Percentiles rank a stretch among this genome's conserved stretches.
phyloP scores from a whole-genome alignment of 2,888 invertebrate species.

The Dermolepida albohirtum region DNA sequence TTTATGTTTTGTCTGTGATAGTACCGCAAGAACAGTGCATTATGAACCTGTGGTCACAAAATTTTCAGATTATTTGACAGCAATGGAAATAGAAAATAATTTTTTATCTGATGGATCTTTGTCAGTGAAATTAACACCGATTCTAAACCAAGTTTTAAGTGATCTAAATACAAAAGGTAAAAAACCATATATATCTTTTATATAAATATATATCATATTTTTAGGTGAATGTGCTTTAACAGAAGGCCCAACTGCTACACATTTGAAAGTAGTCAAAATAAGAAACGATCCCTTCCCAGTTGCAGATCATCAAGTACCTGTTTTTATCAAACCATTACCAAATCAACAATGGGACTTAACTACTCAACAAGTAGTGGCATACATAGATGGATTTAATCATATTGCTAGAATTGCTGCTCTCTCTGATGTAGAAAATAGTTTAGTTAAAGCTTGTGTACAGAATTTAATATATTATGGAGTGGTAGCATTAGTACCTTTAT shows the following conservation, averaged over 20 bases:
- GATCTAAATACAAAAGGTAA: slow-evolving; percentile 80
- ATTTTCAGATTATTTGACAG: slow-evolving; percentile 90
- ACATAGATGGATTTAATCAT: slow-evolving; percentile 93
- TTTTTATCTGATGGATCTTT: slow-evolving; percentile 83
- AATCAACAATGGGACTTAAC: slow-evolving; percentile 90
- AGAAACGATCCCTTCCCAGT: slow-evolving; percentile 85
- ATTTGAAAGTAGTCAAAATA: slow-evolving; percentile 87
- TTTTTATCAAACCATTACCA: slow-evolving; percentile 69
- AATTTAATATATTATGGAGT: slow-evolving; percentile 86
- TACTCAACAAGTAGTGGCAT: slow-evolving; percentile 88
- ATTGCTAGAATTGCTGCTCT: slow-evolving; percentile 89
- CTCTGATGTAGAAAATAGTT: slow-evolving; percentile 91
- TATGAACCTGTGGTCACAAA: slow-evolving; percentile 96
- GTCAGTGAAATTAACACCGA: slow-evolving; percentile 74
- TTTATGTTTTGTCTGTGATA: slow-evolving; percentile 93
- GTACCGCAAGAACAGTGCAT: slow-evolving; percentile 88
- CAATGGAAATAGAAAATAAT: slow-evolving; percentile 86
- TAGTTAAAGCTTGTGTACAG: slow-evolving; percentile 94
- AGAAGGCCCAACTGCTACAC: slow-evolving; percentile 90
- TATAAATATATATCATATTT: neutral
- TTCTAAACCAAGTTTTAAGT: slow-evolving; percentile 82
- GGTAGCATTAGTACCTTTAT: slow-evolving; percentile 71
- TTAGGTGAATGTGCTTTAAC: slow-evolving; percentile 63
- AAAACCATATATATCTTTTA: neutral
- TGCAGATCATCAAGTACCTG: slow-evolving; percentile 90